Conservation (phyloP, 1,140 invertebrate genomes). For the Samia ricini region DNA sequence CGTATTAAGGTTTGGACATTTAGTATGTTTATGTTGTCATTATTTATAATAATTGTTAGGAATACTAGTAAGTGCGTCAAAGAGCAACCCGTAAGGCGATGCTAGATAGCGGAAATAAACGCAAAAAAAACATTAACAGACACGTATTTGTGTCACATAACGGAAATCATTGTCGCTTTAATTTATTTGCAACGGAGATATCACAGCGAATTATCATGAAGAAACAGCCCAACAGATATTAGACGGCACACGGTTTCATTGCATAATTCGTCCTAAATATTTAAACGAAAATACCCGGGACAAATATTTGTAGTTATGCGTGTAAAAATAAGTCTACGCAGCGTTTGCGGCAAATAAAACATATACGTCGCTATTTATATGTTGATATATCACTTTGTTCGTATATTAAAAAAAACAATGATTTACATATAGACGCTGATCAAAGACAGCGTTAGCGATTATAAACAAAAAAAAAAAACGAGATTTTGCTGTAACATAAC, state of each 20-base stretch:
- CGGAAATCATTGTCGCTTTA: slow-evolving; percentile 1
- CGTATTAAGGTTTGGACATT: no score
- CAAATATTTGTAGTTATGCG: background rate
- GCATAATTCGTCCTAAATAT: slow-evolving; percentile 1
- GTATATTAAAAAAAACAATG: background rate
- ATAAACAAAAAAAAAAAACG: no score
- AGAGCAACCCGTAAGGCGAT: no score
- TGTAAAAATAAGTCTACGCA: background rate
- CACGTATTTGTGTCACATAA: slow-evolving; percentile 8
- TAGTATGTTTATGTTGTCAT: no score
- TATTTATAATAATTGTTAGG: no score
- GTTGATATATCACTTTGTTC: no score
- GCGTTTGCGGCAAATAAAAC: background rate
- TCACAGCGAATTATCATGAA: background rate
- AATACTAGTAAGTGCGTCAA: no score
- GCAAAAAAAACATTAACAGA: slow-evolving; percentile 2
- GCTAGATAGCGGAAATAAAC: background rate
- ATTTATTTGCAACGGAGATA: slow-evolving; percentile 3
- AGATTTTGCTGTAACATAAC: no score
- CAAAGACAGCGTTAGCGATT: no score
- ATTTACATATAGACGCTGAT: no score
- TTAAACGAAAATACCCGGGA: background rate
- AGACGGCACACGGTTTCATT: background rate
- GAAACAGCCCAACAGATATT: background rate
- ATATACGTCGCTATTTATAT: no score